A percentile compares a stretch with the other conserved stretches of the same genome.
phyloP scores from a whole-genome alignment of 1,140 invertebrate species.

The Himalopsyche phryganea region DNA sequence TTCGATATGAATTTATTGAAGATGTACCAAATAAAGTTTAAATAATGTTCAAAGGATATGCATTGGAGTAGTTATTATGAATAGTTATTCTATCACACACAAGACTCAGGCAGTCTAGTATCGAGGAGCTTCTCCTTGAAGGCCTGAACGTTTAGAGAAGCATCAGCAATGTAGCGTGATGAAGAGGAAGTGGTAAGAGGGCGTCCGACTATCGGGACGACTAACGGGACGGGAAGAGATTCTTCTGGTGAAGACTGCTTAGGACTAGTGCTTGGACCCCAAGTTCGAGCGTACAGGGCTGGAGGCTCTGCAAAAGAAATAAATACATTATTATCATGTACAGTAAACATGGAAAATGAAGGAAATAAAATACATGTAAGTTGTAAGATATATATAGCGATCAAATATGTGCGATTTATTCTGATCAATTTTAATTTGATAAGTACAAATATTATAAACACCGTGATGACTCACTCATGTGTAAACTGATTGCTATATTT shows the following conservation, averaged over 20 bases:
- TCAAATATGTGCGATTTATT: no score
- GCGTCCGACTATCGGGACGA: conserved; percentile 22
- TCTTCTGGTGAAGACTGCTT: conserved; percentile 26
- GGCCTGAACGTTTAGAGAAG: conserved; percentile 61
- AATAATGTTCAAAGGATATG: no score
- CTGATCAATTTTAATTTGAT: no score
- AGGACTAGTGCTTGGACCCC: conserved; percentile 15
- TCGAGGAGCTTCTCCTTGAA: conserved; percentile 73
- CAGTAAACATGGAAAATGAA: not conserved
- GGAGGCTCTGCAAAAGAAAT: conserved; percentile 22
- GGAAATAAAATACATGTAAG: no score
- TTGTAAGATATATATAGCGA: no score
- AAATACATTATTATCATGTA: not conserved
- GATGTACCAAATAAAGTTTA: no score
- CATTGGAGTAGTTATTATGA: no score
- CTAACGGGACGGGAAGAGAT: conserved; percentile 20
- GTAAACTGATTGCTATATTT: no score
- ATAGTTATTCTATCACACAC: conserved; percentile 54
- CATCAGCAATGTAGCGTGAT: conserved; percentile 3
- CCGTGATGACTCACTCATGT: no score
- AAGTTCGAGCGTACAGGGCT: conserved; percentile 27
- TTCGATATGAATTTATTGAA: no score
- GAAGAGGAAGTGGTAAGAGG: conserved; percentile 35
- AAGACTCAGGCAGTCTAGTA: conserved; percentile 70
- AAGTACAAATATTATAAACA: no score